Base-by-base conservation (phyloP, 2,888 invertebrate species). In the Glaucopsyche alexis region DNA sequence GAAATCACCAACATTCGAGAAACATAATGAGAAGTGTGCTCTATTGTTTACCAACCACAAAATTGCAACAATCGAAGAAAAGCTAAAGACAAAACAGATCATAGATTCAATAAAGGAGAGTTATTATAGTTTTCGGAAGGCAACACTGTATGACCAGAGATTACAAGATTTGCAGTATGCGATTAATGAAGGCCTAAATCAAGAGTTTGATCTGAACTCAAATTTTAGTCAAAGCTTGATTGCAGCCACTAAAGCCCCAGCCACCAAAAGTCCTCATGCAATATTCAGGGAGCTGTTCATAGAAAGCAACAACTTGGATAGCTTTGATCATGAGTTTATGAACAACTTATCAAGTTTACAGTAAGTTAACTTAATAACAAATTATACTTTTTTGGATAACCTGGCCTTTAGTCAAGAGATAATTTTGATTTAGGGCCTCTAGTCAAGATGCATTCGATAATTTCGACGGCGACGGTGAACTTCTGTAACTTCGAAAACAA, bases 111-210 rank as follows among this genome's bases (percentile, higher is more conserved):
- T 93, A 9, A 93, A 91, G 75, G 89, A 93, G 70, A 93, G 93
- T 77, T 93, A 93, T 79, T 91, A 91, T 78, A 92, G 91, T 80
- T 93, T 93, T 83, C 84, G 88, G 76, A 92, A 87, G 77, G 88
- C 90, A 19, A 93, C 93, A 11, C 78, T 93, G 52, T 91, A 90
- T 81, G 89, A 93, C 76, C 93, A 93, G 73, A 88, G 88, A 75
- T 80, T 93, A 75, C 89, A 89, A 77, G 93, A 93, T 76, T 78
- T 93, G 11, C 85, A 87, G 75, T 90, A 86, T 85, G 93, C 93
- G 13, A 93, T 93, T 72, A 92, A 86, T 80, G 93, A 93, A 79
- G 93, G 93, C 1, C 77, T 93, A 4, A 90, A 81, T 40, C 93
- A 93, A 71, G 90, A 93, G 76, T 87, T 93, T 79, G 84, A 90